These are phyloP conservation scores for Fundulus diaphanus DNA, from an alignment of 2,797 vertebrate species.

Conservation along the genomic window DNA sequence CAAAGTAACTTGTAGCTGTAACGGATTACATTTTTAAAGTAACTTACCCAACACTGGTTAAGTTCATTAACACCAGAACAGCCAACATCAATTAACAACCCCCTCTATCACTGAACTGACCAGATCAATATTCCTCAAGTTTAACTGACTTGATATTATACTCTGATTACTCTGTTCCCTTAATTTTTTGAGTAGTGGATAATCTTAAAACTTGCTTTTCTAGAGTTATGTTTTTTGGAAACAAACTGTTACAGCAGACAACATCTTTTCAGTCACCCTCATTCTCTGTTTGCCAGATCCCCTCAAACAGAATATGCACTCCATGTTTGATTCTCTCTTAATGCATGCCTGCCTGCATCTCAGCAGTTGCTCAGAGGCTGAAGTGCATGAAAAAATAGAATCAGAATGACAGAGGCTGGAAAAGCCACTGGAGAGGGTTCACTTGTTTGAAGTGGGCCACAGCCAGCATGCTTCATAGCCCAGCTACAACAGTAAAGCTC, in stretches of 20 bases:
- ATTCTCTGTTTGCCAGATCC: background rate
- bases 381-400: slow-evolving; percentile 77
- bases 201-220: background rate
- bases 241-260: background rate
- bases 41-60: too few relatives aligned
- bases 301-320: background rate
- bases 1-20: too few relatives aligned
- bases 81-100: too few relatives aligned
- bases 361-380: slow-evolving; percentile 40
- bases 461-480: slow-evolving; percentile 52
- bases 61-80: too few relatives aligned
- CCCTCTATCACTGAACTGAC: too few relatives aligned
- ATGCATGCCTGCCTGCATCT: slow-evolving; percentile 1
- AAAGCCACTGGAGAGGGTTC: slow-evolving; percentile 77
- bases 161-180: too few relatives aligned
- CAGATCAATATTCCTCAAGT: too few relatives aligned
- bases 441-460: slow-evolving; percentile 77
- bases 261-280: background rate
- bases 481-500: slow-evolving; percentile 19
- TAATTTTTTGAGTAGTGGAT: too few relatives aligned
- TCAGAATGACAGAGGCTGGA: slow-evolving; percentile 79
- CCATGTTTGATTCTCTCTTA: background rate
- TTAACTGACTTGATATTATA: too few relatives aligned
- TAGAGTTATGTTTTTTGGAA: background rate
- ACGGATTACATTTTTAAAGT: too few relatives aligned